Percentiles rank a stretch among this genome's conserved stretches.
Conservation (phyloP, 2,797 vertebrate genomes). For the Podargus strigoides region DNA sequence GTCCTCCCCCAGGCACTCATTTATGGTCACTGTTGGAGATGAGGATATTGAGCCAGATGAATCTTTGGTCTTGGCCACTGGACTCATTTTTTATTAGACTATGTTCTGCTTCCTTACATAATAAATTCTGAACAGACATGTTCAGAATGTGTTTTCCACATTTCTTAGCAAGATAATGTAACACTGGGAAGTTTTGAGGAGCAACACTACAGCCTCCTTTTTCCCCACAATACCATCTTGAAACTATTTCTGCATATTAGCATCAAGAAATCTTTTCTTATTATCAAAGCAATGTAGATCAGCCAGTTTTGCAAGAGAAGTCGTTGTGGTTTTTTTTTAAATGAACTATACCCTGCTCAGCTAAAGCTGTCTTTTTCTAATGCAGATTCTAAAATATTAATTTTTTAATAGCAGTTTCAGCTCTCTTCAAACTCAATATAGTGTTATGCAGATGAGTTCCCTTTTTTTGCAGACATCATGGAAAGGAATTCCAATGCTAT, state of each 20-base stretch:
- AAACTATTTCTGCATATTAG: not conserved
- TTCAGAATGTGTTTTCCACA: not conserved
- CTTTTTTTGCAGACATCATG: not conserved
- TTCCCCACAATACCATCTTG: not conserved
- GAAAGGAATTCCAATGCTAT: not conserved
- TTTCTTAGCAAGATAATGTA: not conserved
- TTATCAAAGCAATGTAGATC: not conserved
- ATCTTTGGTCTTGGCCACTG: not conserved
- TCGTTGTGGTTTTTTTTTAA: not conserved
- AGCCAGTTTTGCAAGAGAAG: not conserved
- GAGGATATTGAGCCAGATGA: not conserved
- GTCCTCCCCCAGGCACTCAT: not conserved
- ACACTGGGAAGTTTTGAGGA: not conserved
- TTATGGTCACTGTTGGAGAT: not conserved
- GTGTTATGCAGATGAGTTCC: not conserved
- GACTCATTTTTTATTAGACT: not conserved
- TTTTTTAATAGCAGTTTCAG: not conserved
- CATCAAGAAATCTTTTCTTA: not conserved
- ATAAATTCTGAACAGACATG: not conserved
- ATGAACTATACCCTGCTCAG: not conserved
- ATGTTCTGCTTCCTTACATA: not conserved
- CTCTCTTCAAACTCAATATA: not conserved
- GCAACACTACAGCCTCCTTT: not conserved
- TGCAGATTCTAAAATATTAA: not conserved
- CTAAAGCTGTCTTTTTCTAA: not conserved